phyloP scores from a whole-genome alignment of 2,113 vertebrate genomes.

The Otolemur garnettii region DNA sequence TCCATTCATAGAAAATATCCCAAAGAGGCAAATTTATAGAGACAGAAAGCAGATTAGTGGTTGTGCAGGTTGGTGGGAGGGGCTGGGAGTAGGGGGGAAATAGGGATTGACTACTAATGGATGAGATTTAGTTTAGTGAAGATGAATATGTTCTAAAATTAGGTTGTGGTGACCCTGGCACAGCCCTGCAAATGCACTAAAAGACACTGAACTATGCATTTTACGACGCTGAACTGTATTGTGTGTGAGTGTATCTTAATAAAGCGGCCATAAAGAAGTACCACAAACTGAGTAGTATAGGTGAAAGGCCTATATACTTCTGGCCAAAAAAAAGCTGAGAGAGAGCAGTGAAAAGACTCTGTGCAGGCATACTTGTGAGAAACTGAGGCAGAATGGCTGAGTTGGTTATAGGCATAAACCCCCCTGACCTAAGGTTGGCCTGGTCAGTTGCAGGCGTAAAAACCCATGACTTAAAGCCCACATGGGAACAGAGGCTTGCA shows the following conservation, averaged over 20 bases:
- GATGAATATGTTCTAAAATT: background rate
- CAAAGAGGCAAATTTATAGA: background rate
- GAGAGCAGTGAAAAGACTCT: too few species aligned
- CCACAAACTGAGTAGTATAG: background rate
- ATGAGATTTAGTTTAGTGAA: background rate
- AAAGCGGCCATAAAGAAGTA: background rate
- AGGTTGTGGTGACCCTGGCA: background rate
- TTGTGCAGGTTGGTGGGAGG: background rate
- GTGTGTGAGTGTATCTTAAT: background rate
- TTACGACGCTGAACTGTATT: background rate
- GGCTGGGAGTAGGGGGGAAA: background rate
- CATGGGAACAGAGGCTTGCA: too few species aligned
- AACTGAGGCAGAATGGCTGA: too few species aligned
- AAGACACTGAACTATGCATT: background rate
- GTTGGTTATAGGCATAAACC: too few species aligned
- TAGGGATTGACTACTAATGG: background rate
- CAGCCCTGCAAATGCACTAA: background rate
- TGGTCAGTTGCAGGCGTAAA: too few species aligned
- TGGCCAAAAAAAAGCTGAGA: too few species aligned
- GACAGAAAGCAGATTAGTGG: background rate
- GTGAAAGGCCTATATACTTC: too few species aligned
- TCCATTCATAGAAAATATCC: too few species aligned
- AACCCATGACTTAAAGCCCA: too few species aligned
- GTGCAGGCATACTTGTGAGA: too few species aligned
- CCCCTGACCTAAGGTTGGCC: too few species aligned